Percentiles rank a stretch among this genome's conserved stretches.
These are phyloP conservation scores for Brachionus rotundiformis DNA, from an alignment of 1,140 invertebrate species.

Conservation along the genomic window DNA sequence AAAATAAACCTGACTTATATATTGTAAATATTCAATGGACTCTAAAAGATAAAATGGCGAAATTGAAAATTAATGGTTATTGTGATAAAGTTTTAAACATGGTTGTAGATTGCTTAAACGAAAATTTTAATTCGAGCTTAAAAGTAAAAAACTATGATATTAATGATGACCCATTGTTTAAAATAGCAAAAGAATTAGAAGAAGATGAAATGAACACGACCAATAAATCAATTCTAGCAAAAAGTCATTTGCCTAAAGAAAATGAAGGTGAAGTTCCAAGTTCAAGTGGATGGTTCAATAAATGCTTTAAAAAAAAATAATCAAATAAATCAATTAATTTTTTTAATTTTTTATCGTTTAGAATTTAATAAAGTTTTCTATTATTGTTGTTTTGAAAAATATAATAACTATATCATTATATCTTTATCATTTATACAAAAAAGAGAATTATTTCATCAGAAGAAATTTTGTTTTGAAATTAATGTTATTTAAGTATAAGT, in stretches of 20 bases:
- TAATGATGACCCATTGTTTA: slow-evolving; percentile 7
- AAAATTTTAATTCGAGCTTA: neutral
- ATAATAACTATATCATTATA: too few relatives aligned
- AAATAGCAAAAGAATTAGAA: neutral
- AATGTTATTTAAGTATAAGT: too few relatives aligned
- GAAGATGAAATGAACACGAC: slow-evolving; percentile 38
- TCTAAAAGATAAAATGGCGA: slow-evolving; percentile 74
- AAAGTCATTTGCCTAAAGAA: neutral
- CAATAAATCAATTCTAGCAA: neutral
- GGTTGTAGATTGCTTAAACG: neutral
- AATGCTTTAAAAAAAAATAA: slow-evolving; percentile 14
- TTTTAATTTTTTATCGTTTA: neutral
- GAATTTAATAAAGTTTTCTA: neutral
- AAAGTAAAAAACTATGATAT: slow-evolving; percentile 19
- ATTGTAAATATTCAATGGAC: slow-evolving; percentile 95
- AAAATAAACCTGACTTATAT: slow-evolving; percentile 71
- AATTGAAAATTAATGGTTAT: slow-evolving; percentile 36
- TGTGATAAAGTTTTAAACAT: slow-evolving; percentile 43
- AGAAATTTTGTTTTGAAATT: too few relatives aligned
- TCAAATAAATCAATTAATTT: neutral
- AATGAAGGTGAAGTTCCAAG: neutral
- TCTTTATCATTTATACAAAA: too few relatives aligned
- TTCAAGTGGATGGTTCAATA: slow-evolving; percentile 20
- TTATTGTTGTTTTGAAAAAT: too few relatives aligned
- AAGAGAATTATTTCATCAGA: too few relatives aligned